These are phyloP conservation scores for Dynastes maya DNA, from an alignment of 2,888 invertebrate genomes.

Conservation along the genomic window DNA sequence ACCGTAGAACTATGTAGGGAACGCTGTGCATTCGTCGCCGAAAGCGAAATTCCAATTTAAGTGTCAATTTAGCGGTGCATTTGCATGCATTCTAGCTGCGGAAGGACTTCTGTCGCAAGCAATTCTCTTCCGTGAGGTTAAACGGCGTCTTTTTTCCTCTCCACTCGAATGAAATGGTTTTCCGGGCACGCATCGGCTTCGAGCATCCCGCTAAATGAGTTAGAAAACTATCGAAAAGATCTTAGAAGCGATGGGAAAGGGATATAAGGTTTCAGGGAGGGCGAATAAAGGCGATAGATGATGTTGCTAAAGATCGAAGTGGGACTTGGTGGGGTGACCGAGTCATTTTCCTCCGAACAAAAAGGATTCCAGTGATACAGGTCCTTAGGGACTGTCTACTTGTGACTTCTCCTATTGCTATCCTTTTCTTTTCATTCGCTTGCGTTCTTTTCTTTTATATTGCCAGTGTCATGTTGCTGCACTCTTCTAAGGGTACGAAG, in stretches of 20 bases:
- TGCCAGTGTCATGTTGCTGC: background rate
- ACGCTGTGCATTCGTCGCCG: background rate
- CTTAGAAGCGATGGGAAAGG: background rate
- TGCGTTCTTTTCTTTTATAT: background rate
- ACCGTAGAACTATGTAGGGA: background rate
- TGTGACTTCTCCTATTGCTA: background rate
- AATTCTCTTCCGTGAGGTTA: background rate
- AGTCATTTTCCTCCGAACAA: conserved; percentile 31
- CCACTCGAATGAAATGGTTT: background rate
- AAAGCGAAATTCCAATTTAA: conserved; percentile 30
- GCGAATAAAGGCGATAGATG: conserved; percentile 11
- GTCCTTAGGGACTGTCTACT: conserved; percentile 12
- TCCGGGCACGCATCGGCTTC: conserved; percentile 12
- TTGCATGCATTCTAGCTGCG: conserved; percentile 22
- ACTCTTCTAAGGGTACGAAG: background rate
- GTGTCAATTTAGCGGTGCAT: conserved; percentile 36
- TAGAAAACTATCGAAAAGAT: conserved; percentile 41
- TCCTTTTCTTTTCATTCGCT: background rate
- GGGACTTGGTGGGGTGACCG: conserved; percentile 3
- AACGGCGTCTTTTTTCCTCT: background rate
- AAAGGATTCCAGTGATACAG: conserved; percentile 28
- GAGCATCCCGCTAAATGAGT: conserved; percentile 20
- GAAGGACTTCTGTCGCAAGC: background rate
- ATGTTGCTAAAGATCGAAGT: conserved; percentile 28
- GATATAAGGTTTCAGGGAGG: background rate